A percentile compares a stretch with the other conserved stretches of the same genome.
Evolutionary conservation across 2,113 vertebrate species (phyloP).

Genomic region (Dipodomys ordii): DNA sequence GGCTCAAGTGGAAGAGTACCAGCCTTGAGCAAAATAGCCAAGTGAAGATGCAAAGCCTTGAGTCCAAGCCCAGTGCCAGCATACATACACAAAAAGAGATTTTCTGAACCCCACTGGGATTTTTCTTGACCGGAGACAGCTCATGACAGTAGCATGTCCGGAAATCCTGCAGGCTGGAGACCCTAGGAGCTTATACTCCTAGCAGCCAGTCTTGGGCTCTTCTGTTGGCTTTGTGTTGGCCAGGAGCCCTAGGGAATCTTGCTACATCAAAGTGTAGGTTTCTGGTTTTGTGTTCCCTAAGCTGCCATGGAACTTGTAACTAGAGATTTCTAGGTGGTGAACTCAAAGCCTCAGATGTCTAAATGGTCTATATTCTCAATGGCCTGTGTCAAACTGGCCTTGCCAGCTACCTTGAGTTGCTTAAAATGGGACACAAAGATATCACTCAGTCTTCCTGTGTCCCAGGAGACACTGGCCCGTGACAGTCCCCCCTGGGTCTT

Average conservation of each 20-base stretch:
- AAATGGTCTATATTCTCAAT: not conserved
- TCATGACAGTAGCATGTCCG: not conserved
- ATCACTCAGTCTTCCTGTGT: not conserved
- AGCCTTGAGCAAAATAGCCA: too few species aligned
- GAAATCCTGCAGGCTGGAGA: not conserved
- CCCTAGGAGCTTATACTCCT: not conserved
- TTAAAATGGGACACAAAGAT: constrained; percentile 18
- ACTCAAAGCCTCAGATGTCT: not conserved
- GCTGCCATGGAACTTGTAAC: not conserved
- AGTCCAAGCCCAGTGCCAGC: too few species aligned
- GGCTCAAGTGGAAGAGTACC: too few species aligned
- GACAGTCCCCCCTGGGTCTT: not conserved
- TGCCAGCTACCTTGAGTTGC: not conserved
- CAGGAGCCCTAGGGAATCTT: not conserved
- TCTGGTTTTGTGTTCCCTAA: not conserved
- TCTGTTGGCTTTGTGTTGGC: not conserved
- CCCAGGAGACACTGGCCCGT: not conserved
- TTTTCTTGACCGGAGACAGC: not conserved
- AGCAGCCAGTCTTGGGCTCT: not conserved
- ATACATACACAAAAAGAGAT: not conserved
- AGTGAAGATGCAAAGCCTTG: too few species aligned
- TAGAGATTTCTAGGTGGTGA: not conserved
- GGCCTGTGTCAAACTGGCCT: not conserved
- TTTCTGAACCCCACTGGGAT: not conserved
- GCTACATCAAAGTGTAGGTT: not conserved